Conservation (phyloP, 2,797 vertebrate species). For the Artibeus jamaicensis region DNA sequence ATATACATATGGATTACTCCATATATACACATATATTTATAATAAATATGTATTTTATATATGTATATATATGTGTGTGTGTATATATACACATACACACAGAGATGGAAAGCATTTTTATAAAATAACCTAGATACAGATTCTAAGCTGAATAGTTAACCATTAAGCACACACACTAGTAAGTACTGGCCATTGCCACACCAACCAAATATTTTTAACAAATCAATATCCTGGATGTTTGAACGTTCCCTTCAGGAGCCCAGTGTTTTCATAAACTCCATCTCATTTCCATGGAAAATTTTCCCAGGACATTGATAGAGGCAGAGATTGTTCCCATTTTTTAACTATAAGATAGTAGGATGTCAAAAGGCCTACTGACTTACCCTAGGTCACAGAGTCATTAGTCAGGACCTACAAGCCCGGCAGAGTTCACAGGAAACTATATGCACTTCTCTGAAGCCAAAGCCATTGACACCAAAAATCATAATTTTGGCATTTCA, state of each 20-base stretch:
- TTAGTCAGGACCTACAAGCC: neutral
- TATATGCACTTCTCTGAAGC: accelerated
- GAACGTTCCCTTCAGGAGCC: neutral
- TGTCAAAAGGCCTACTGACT: neutral
- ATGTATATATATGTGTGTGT: neutral
- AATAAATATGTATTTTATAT: too few species aligned
- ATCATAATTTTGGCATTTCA: neutral
- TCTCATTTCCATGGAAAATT: neutral
- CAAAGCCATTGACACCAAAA: neutral
- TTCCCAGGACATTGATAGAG: neutral
- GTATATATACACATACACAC: neutral
- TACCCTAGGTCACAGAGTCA: neutral
- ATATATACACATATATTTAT: too few species aligned
- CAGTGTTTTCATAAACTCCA: neutral
- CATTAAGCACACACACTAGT: neutral
- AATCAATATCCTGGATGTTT: neutral
- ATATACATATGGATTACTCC: too few species aligned
- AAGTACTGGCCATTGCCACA: neutral
- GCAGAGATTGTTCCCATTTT: neutral
- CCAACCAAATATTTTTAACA: neutral
- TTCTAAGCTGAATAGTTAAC: neutral
- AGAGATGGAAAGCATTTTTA: neutral
- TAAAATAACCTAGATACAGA: neutral
- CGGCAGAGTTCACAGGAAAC: neutral
- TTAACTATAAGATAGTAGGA: neutral